A percentile compares a stretch with the other conserved stretches of the same genome.
Evolutionary conservation across 2,888 invertebrate species (phyloP).

Genomic region (Napeogenes sylphis): DNA sequence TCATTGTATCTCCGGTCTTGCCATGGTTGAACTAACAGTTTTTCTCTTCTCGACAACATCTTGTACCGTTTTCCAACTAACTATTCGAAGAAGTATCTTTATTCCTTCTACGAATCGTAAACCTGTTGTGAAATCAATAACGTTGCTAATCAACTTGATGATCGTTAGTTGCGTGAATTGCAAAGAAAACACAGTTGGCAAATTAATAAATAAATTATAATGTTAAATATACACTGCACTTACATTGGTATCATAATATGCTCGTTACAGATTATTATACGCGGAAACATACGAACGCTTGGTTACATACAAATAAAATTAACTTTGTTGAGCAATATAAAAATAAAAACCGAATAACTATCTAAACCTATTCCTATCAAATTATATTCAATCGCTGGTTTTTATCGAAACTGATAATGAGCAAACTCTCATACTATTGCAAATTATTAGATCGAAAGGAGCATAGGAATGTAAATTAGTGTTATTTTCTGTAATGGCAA

Average conservation of each 20-base stretch:
- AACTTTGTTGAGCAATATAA: conserved; percentile 71
- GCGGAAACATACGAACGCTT: conserved; percentile 68
- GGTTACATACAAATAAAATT: conserved; percentile 61
- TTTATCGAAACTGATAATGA: conserved; percentile 9
- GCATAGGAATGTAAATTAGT: conserved; percentile 63
- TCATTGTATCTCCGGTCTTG: conserved; percentile 82
- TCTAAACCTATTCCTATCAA: conserved; percentile 51
- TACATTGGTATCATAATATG: conserved; percentile 66
- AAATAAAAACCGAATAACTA: conserved; percentile 73
- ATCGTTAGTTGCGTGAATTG: neutral
- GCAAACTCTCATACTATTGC: neutral
- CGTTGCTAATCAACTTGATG: neutral
- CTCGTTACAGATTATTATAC: conserved; percentile 64
- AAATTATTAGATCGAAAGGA: conserved; percentile 32
- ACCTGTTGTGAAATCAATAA: neutral
- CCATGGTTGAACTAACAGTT: conserved; percentile 84
- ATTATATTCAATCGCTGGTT: conserved; percentile 6
- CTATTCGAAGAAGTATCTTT: neutral
- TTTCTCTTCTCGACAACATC: conserved; percentile 85
- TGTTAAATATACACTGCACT: conserved; percentile 76
- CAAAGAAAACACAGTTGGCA: conserved; percentile 50
- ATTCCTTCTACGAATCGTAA: neutral
- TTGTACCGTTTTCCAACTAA: conserved; percentile 3
- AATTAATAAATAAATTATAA: conserved; percentile 78
- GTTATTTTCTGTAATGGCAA: conserved; percentile 54